Evolutionary conservation across 2,888 invertebrate species (phyloP).

Genomic region (Pterostichus niger): DNA sequence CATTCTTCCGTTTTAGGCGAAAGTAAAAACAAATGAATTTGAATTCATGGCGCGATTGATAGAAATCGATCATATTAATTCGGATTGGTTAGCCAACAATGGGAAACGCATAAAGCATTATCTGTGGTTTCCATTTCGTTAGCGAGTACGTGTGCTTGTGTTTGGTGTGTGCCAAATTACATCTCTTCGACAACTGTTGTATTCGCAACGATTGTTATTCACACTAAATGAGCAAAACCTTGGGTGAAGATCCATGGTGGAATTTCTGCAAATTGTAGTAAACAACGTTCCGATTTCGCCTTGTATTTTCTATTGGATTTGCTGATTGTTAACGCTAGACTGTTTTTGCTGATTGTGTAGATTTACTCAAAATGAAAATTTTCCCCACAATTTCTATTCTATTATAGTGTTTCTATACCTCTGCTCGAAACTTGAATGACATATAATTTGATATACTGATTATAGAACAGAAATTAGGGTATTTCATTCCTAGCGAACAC

Average conservation of each 20-base stretch:
- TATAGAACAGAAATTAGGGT: too few species aligned
- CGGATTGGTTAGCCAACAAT: slow-evolving; percentile 35
- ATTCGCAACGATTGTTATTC: slow-evolving; percentile 29
- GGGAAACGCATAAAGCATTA: neutral
- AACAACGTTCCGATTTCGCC: slow-evolving; percentile 7
- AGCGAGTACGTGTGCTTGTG: slow-evolving; percentile 13
- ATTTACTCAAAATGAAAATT: too few species aligned
- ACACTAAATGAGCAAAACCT: slow-evolving; percentile 42
- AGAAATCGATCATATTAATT: slow-evolving; percentile 50
- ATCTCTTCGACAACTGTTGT: slow-evolving; percentile 23
- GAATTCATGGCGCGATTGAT: slow-evolving; percentile 28
- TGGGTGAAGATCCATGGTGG: slow-evolving; percentile 18
- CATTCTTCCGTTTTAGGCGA: slow-evolving; percentile 38
- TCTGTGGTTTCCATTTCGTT: slow-evolving; percentile 48
- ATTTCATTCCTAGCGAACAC: too few species aligned
- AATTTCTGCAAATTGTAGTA: slow-evolving; percentile 41
- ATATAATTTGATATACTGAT: too few species aligned
- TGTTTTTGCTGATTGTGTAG: too few species aligned
- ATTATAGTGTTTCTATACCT: too few species aligned
- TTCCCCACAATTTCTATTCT: too few species aligned
- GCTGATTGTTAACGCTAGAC: too few species aligned
- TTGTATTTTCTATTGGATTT: slow-evolving; percentile 11
- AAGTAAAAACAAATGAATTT: slow-evolving; percentile 37
- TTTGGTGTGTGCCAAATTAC: slow-evolving; percentile 9
- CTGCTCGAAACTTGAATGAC: too few species aligned